Conservation (phyloP, 2,113 vertebrate genomes). For the Zootoca vivipara region DNA sequence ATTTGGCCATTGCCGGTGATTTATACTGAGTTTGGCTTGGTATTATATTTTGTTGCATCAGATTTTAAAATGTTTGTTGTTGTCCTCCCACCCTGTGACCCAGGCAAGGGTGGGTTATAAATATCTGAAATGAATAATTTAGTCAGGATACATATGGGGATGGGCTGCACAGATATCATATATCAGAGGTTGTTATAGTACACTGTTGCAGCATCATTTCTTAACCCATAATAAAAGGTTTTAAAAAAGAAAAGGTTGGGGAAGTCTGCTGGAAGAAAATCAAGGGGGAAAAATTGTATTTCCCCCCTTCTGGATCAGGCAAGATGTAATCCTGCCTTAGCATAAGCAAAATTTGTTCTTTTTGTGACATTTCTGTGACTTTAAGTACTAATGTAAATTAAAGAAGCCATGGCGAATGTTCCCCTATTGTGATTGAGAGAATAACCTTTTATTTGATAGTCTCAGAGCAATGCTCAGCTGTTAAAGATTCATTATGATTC, state of each 20-base stretch:
- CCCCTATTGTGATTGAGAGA: not conserved
- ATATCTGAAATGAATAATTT: too few species aligned
- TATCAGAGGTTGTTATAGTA: not conserved
- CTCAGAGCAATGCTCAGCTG: not conserved
- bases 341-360: not conserved
- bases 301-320: not conserved
- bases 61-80: too few species aligned
- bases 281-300: not conserved
- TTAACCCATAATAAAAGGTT: not conserved
- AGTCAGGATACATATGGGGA: too few species aligned
- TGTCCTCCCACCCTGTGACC: too few species aligned
- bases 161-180: too few species aligned
- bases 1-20: too few species aligned
- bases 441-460: not conserved
- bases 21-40: too few species aligned
- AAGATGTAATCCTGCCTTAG: not conserved
- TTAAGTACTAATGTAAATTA: not conserved
- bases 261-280: not conserved
- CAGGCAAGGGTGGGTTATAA: too few species aligned
- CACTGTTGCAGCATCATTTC: not conserved
- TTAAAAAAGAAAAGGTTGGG: not conserved
- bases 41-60: too few species aligned
- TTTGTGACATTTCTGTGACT: not conserved
- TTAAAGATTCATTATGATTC: slow-evolving; percentile 2
- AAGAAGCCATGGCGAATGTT: not conserved